Conservation (phyloP, 2,888 invertebrate species). For the Cyaniris semiargus region DNA sequence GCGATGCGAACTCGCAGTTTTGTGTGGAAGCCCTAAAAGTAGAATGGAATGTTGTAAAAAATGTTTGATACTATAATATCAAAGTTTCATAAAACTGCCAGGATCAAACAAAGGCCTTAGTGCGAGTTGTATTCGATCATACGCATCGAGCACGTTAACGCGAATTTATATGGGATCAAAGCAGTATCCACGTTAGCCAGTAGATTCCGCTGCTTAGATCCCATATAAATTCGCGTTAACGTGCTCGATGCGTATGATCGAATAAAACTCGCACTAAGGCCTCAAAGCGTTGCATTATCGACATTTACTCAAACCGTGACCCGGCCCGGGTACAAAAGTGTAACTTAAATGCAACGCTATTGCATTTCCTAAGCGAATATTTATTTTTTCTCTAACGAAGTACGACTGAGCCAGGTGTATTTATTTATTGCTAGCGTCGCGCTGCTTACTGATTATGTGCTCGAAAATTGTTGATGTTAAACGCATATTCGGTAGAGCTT, state of each 20-base stretch:
- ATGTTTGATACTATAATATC: too few species aligned
- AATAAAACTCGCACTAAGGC: too few species aligned
- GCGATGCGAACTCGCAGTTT: too few species aligned
- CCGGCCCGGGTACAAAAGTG: background rate
- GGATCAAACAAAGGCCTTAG: background rate
- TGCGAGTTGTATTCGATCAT: too few species aligned
- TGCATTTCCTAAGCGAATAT: constrained; percentile 9
- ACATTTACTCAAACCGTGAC: background rate
- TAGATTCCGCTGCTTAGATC: too few species aligned
- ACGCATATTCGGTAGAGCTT: background rate
- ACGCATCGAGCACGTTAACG: too few species aligned
- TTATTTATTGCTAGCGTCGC: background rate
- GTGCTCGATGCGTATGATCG: too few species aligned
- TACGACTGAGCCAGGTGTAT: constrained; percentile 3
- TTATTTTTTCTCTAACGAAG: constrained; percentile 14
- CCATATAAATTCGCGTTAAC: too few species aligned
- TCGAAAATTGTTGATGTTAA: background rate
- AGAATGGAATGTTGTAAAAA: too few species aligned
- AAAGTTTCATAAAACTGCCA: background rate
- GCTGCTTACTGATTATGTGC: constrained; percentile 14
- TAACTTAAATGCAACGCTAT: background rate
- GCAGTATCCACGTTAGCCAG: too few species aligned
- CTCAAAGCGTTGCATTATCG: background rate
- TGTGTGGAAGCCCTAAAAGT: too few species aligned
- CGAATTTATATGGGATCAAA: too few species aligned